Conservation (phyloP, 2,888 invertebrate species). For the Philereme vetulata region DNA sequence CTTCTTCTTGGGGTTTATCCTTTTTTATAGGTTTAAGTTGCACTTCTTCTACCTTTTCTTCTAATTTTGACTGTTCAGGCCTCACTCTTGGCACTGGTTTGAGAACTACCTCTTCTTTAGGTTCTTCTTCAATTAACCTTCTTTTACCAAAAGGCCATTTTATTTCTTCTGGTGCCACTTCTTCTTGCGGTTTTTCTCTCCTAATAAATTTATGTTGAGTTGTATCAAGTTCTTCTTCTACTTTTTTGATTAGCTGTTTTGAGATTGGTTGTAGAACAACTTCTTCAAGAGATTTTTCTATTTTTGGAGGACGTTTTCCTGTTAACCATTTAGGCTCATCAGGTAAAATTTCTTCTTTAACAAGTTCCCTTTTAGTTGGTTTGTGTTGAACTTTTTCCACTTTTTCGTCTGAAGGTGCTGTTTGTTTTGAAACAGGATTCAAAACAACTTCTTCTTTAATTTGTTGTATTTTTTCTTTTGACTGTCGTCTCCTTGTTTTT, state of each 20-base stretch:
- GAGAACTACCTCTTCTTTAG: conserved; percentile 56
- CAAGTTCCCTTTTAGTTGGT: conserved; percentile 17
- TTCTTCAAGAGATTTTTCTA: conserved; percentile 38
- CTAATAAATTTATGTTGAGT: conserved; percentile 46
- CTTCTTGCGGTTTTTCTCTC: conserved; percentile 43
- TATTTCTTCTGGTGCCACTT: conserved; percentile 57
- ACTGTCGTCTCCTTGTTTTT: conserved; percentile 6
- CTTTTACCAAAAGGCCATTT: conserved; percentile 46
- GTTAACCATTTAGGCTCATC: conserved; percentile 46
- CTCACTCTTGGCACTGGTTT: conserved; percentile 55
- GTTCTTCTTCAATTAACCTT: conserved; percentile 19
- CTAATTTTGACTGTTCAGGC: background rate
- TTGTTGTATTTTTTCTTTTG: conserved; percentile 21
- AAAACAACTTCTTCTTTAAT: conserved; percentile 17
- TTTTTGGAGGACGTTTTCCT: conserved; percentile 8
- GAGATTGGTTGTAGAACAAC: conserved; percentile 48
- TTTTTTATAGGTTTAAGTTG: conserved; percentile 57
- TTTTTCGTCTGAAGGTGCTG: conserved; percentile 39
- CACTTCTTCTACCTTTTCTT: conserved; percentile 16
- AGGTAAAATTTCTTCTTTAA: conserved; percentile 42
- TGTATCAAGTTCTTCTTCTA: conserved; percentile 67
- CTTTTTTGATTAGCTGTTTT: conserved; percentile 20
- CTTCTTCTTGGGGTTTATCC: conserved; percentile 66
- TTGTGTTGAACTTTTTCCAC: conserved; percentile 66
- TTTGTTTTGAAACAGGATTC: conserved; percentile 9